phyloP scores from a whole-genome alignment of 2,113 vertebrate genomes.

The Prinia subflava region DNA sequence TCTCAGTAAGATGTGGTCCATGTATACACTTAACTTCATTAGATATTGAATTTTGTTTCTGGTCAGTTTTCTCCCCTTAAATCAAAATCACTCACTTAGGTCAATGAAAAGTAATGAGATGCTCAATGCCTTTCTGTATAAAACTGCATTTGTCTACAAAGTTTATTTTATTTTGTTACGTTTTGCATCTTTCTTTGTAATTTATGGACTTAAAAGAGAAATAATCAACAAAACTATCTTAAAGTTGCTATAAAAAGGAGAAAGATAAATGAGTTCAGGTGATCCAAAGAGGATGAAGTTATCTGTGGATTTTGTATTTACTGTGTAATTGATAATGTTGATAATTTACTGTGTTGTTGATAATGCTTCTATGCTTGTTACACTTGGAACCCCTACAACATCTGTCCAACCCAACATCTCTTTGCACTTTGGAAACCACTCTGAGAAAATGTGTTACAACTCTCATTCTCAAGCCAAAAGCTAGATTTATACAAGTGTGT shows the following conservation, averaged over 20 bases:
- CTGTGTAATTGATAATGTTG: not conserved
- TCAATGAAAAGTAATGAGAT: not conserved
- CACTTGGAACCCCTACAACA: not conserved
- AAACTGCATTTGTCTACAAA: not conserved
- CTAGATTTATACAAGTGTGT: not conserved
- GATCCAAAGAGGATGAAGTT: not conserved
- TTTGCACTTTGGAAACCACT: not conserved
- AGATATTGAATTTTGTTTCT: not conserved
- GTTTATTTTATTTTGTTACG: not conserved
- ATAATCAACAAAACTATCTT: fast-evolving
- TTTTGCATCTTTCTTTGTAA: not conserved
- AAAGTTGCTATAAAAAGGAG: not conserved
- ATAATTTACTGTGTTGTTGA: not conserved
- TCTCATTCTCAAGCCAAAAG: not conserved
- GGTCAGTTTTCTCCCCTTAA: not conserved
- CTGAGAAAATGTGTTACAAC: not conserved
- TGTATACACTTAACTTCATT: not conserved
- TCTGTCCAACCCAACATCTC: not conserved
- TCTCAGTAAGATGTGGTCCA: not conserved
- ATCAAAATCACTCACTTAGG: not conserved
- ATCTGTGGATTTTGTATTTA: not conserved
- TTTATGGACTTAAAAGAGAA: not conserved
- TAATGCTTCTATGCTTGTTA: not conserved
- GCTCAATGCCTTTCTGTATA: not conserved
- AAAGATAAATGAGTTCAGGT: not conserved